Evolutionary conservation across 1,140 invertebrate genomes (phyloP).

Genomic region (Musca domestica): DNA sequence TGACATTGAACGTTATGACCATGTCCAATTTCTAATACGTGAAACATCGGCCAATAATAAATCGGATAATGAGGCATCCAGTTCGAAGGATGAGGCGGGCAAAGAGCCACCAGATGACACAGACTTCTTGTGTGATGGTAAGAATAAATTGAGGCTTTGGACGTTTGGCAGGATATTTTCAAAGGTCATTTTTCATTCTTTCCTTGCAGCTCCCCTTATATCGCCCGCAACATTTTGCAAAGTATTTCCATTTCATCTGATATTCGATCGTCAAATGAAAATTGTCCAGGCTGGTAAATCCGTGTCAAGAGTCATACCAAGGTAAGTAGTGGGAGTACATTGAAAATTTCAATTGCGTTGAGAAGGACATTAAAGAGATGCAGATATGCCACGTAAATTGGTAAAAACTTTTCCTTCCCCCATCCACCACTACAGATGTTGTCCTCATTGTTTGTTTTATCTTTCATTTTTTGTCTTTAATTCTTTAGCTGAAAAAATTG

Average conservation of each 20-base stretch:
- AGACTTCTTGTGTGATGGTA: slow-evolving; percentile 51
- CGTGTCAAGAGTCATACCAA: slow-evolving; percentile 80
- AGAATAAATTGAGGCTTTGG: slow-evolving; percentile 29
- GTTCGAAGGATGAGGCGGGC: slow-evolving; percentile 65
- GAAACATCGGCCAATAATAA: slow-evolving; percentile 64
- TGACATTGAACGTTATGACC: slow-evolving; percentile 66
- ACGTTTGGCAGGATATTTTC: neutral
- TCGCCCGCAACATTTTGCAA: slow-evolving; percentile 89
- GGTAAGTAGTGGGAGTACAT: slow-evolving; percentile 39
- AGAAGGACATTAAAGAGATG: no score
- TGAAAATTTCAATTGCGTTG: no score
- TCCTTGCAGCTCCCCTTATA: slow-evolving; percentile 74
- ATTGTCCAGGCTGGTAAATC: slow-evolving; percentile 87
- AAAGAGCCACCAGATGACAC: slow-evolving; percentile 43
- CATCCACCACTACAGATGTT: neutral
- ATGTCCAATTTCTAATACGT: slow-evolving; percentile 91
- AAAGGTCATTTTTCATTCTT: neutral
- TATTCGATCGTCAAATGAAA: slow-evolving; percentile 83
- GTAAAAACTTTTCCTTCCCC: neutral
- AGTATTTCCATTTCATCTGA: slow-evolving; percentile 92
- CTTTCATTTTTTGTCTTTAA: no score
- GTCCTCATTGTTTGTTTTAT: neutral
- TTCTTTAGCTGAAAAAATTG: no score
- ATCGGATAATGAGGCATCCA: slow-evolving; percentile 4
- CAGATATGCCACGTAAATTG: no score